Evolutionary conservation across 2,113 vertebrate genomes (phyloP).

Genomic region (Neogobius melanostomus): DNA sequence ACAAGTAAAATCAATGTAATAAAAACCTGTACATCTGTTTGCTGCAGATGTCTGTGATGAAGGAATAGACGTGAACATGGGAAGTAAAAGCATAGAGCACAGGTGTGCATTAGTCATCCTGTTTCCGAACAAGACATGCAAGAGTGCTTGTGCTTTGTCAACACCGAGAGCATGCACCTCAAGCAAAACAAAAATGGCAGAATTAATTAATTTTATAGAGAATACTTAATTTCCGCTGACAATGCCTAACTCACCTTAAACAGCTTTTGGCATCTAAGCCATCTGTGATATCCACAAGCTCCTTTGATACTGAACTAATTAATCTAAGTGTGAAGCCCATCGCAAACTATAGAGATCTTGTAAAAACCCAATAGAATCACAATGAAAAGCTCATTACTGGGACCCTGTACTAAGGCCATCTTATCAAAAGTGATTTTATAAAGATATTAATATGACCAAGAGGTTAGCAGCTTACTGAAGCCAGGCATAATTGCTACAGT

Average conservation of each 20-base stretch:
- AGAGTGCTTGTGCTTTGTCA: slow-evolving; percentile 20
- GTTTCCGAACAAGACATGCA: slow-evolving; percentile 51
- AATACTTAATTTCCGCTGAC: background rate
- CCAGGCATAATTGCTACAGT: too few relatives aligned
- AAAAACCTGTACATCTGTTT: too few relatives aligned
- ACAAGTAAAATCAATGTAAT: too few relatives aligned
- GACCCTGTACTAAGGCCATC: too few relatives aligned
- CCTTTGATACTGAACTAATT: slow-evolving; percentile 2
- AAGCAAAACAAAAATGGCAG: slow-evolving; percentile 18
- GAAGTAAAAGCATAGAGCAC: slow-evolving; percentile 5
- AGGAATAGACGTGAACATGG: slow-evolving; percentile 29
- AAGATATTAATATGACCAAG: too few relatives aligned
- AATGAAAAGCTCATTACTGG: too few relatives aligned
- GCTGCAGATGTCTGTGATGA: background rate
- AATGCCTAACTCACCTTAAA: slow-evolving; percentile 9
- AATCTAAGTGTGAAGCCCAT: slow-evolving; percentile 4
- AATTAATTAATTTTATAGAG: slow-evolving; percentile 17
- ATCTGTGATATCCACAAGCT: background rate
- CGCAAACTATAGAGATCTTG: background rate
- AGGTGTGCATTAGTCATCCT: slow-evolving; percentile 22
- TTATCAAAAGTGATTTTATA: too few relatives aligned
- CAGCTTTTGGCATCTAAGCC: slow-evolving; percentile 2
- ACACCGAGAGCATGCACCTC: slow-evolving; percentile 36
- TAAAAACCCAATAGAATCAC: too few relatives aligned
- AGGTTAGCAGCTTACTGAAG: too few relatives aligned